Percentiles rank a stretch among this genome's conserved stretches.
These are phyloP conservation scores for Trinorchestia longiramus DNA, from an alignment of 1,140 invertebrate genomes.

Conservation along the genomic window DNA sequence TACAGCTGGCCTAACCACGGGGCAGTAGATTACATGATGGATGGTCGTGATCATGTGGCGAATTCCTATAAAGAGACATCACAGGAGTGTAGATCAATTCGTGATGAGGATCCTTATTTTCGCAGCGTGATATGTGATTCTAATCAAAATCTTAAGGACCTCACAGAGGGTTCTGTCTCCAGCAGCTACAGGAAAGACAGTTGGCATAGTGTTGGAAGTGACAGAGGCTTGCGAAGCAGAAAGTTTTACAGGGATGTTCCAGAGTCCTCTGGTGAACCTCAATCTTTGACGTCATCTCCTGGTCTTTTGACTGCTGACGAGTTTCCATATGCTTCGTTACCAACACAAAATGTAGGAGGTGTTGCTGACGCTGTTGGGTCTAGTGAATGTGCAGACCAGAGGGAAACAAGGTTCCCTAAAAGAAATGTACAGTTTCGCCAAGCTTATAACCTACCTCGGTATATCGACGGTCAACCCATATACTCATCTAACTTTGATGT, in stretches of 20 bases:
- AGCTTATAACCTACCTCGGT: constrained; percentile 58
- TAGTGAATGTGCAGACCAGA: neutral
- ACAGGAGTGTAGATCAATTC: neutral
- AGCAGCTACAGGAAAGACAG: neutral
- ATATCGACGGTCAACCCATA: constrained; percentile 62
- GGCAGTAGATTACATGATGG: neutral
- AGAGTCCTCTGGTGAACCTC: neutral
- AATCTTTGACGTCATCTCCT: neutral
- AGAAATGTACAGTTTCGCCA: constrained; percentile 38
- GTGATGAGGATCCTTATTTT: neutral
- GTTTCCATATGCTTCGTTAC: neutral
- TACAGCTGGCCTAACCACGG: constrained; percentile 70
- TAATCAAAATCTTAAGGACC: neutral
- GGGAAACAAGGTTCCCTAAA: neutral
- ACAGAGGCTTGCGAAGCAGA: neutral
- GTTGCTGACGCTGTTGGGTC: neutral
- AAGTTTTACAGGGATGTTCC: neutral
- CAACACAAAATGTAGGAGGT: neutral
- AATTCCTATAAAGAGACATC: neutral
- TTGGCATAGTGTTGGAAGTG: neutral
- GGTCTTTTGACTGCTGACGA: constrained; percentile 15
- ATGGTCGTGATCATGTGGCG: neutral
- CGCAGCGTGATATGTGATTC: neutral
- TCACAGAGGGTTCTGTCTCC: neutral
- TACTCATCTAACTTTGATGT: constrained; percentile 61